A percentile compares a stretch with the other conserved stretches of the same genome.
Evolutionary conservation across 92 coral and sea anemone genomes (phyloP).

Genomic region (Pocillopora meandrina): DNA sequence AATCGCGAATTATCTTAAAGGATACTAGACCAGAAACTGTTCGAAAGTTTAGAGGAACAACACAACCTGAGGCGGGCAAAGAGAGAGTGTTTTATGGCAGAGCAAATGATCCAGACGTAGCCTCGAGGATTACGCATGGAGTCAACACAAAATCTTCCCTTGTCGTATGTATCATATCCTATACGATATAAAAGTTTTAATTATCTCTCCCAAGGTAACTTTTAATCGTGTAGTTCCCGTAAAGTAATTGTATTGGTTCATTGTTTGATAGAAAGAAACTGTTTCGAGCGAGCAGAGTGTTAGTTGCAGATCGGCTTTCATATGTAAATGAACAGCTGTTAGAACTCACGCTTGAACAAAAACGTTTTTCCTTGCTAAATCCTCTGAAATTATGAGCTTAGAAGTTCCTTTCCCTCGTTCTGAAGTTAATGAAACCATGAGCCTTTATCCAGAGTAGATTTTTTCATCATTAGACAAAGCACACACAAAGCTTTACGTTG

Average conservation of each 20-base stretch:
- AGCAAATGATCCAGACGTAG: slow-evolving; percentile 91
- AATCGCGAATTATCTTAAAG: slow-evolving; percentile 39
- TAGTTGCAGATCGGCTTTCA: background rate
- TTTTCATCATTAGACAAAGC: too few species aligned
- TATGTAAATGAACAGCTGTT: slow-evolving; percentile 39
- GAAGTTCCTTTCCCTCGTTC: too few species aligned
- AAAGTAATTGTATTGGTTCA: slow-evolving; percentile 3
- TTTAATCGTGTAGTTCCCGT: background rate
- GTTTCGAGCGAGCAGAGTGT: background rate
- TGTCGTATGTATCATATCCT: slow-evolving; percentile 62
- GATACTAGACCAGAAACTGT: slow-evolving; percentile 71
- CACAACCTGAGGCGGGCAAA: slow-evolving; percentile 77
- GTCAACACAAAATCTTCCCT: slow-evolving; percentile 94
- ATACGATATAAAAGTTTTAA: background rate
- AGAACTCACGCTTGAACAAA: background rate
- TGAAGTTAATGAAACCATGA: too few species aligned
- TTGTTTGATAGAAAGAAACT: background rate
- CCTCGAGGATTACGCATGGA: slow-evolving; percentile 79
- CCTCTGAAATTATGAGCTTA: too few species aligned
- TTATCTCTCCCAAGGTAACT: background rate
- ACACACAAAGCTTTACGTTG: too few species aligned
- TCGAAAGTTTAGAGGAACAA: slow-evolving; percentile 79
- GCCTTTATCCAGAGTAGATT: too few species aligned
- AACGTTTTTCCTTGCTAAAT: background rate
- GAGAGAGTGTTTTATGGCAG: slow-evolving; percentile 93